Base-by-base conservation (phyloP, 2,888 invertebrate genomes). In the Tenthredo livida region DNA sequence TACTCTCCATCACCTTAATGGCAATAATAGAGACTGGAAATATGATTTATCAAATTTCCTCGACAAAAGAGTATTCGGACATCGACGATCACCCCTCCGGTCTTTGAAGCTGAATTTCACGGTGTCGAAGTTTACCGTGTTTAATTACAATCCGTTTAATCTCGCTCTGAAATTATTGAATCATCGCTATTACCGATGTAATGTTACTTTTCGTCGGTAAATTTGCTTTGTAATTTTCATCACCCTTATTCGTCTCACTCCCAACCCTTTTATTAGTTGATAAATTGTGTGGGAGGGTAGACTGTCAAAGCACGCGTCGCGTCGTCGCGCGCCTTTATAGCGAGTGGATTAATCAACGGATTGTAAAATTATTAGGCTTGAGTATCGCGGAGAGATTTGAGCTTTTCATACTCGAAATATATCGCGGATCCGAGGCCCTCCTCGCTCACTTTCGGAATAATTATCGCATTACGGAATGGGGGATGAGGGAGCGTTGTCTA, bases 281-380 rank as follows among this genome's bases (percentile, higher is more conserved):
- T 37, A 21, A 80, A 61, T 58, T 40, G n/a, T 4, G 21, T 2
- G 7, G 54, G 77, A 75, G 29, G 29, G 54, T 25, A 17, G 29
- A 40, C 29, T 33, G 77, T 33, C 50, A 21, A 37, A 17, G 47
- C 33, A 73, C 43, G 77, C 77, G 50, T 77, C 43, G 77, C 77
- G 50, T 77, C 77, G 77, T 77, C 50, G 77, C 37, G 21, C 37
- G 61, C n/a, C 50, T 80, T 80, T 61, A 80, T 65, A 17, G 25
- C 21, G 80, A 80, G 61, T 80, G 80, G 80, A 80, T 80, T 80
- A 80, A 80, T 80, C 61, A 65, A 80, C 43, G 80, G 80, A 80
- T 80, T 43, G 50, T 50, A 3, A 73, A 73, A 50, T 77, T 75
- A 75, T 75, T 77, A 77, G 2, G 29, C 43, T 17, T 21, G 21